Evolutionary conservation across 2,888 invertebrate species (phyloP).

Genomic region (Lacanobia oleracea): DNA sequence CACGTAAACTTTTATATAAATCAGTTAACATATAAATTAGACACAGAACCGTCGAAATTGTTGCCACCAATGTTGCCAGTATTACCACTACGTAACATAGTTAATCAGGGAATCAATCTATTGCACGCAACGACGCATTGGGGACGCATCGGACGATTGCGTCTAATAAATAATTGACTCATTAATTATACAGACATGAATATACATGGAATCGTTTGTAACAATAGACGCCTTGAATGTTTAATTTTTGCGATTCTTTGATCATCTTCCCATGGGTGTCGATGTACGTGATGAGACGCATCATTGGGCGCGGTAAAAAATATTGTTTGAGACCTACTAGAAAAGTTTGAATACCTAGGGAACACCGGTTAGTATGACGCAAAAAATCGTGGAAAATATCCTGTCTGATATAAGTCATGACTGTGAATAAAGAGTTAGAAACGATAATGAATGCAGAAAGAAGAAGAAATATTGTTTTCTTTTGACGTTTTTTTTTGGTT

Average conservation of each 20-base stretch:
- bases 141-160: slow-evolving; percentile 69
- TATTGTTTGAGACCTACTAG: slow-evolving; percentile 14
- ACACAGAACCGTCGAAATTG: slow-evolving; percentile 41
- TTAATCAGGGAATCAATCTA: slow-evolving; percentile 63
- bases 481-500: no score
- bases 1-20: slow-evolving; percentile 52
- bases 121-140: slow-evolving; percentile 71
- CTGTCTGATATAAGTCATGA: not conserved
- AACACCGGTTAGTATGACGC: not conserved
- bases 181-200: slow-evolving; percentile 63
- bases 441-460: no score
- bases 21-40: slow-evolving; percentile 54
- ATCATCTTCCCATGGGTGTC: slow-evolving; percentile 61
- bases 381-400: not conserved
- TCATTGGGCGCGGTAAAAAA: slow-evolving; percentile 34
- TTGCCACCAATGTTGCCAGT: slow-evolving; percentile 55
- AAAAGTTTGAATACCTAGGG: slow-evolving; percentile 1
- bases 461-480: no score
- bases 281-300: slow-evolving; percentile 42
- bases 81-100: slow-evolving; percentile 49
- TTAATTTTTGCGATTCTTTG: slow-evolving; percentile 49
- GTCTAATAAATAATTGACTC: slow-evolving; percentile 59
- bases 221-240: slow-evolving; percentile 59
- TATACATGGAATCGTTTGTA: slow-evolving; percentile 55
- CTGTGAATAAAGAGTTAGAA: not conserved